Evolutionary conservation across 2,888 invertebrate species (phyloP), one percentile per base, ranked within the genome.

Genomic region (Fragum whitleyi): DNA sequence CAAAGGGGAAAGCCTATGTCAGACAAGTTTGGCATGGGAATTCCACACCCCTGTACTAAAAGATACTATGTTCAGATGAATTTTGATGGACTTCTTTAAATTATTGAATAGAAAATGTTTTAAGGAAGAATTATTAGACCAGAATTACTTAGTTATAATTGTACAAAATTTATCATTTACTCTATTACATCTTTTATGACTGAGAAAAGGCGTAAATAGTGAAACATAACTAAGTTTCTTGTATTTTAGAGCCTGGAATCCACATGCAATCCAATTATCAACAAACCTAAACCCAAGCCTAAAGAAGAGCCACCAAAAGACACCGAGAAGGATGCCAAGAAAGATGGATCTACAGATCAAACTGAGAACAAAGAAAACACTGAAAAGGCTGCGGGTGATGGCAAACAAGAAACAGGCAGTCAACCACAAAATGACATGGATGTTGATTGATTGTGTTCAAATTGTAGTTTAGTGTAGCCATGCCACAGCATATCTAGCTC

Each of bases 271-370:
- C 96, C 97, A 7, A 96, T 98, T 86, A 94, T 98, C 85, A 97
- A 97, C 94, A 97, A 97, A 94, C 98, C 98, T 5, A 97, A 97
- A 94, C 97, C 97, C 9, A 97, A 97, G 94, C 97, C 97, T 71
- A 97, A 97, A 94, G 98, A 98, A 14, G 97, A 98, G 94, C 94
- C 94, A 29, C 94, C 94, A 32, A 90, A 92, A 70, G 88, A 90
- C 11, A 82, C 83, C 39, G 81, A 79, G 23, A 83, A 80, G 28
- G 80, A 76, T 59, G 65, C 68, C 26, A 47, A 47, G 47, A 47
- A 47, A 16, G 47, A 47, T 9, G 47, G 47, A n/a, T 47, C 47
- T 47, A 72, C 74, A 61, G 76, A 74, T 70, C 79, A 83, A 29
- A 83, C 85, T 47, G 74, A 84, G 59, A 73, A 75, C 32, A 28